Conservation (phyloP, 2,113 vertebrate species). For the Neolamprologus fasciatus region DNA sequence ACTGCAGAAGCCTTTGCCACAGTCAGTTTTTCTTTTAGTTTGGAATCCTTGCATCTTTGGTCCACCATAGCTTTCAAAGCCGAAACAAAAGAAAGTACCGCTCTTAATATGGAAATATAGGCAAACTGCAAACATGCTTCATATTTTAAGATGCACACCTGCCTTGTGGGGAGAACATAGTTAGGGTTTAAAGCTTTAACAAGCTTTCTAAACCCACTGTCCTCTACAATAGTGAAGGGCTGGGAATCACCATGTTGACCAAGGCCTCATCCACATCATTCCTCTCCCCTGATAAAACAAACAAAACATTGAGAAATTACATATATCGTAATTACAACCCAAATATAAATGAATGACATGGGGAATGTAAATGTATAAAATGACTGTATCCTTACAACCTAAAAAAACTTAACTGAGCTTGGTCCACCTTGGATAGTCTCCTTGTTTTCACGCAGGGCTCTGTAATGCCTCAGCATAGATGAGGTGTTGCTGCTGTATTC, state of each 20-base stretch:
- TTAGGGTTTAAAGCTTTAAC: fast-evolving
- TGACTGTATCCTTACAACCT: neutral
- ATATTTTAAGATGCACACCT: neutral
- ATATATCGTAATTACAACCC: neutral
- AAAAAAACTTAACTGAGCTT: neutral
- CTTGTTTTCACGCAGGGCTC: neutral
- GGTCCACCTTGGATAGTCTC: neutral
- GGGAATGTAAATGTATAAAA: neutral
- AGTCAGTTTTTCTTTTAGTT: neutral
- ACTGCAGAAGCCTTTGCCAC: neutral
- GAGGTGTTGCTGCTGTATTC: neutral
- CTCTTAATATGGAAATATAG: neutral
- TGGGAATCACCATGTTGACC: neutral
- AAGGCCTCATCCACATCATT: neutral
- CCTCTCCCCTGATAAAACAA: neutral
- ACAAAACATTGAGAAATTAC: neutral
- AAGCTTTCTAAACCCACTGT: neutral
- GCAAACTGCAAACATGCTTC: neutral
- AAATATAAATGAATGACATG: neutral
- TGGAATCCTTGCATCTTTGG: neutral
- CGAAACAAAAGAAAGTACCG: neutral
- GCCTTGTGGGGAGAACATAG: neutral
- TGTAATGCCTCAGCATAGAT: neutral
- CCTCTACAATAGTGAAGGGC: neutral
- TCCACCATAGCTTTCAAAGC: neutral